These are phyloP conservation scores for Schrankia costaestrigalis DNA, from an alignment of 2,888 invertebrate species.

Conservation along the genomic window DNA sequence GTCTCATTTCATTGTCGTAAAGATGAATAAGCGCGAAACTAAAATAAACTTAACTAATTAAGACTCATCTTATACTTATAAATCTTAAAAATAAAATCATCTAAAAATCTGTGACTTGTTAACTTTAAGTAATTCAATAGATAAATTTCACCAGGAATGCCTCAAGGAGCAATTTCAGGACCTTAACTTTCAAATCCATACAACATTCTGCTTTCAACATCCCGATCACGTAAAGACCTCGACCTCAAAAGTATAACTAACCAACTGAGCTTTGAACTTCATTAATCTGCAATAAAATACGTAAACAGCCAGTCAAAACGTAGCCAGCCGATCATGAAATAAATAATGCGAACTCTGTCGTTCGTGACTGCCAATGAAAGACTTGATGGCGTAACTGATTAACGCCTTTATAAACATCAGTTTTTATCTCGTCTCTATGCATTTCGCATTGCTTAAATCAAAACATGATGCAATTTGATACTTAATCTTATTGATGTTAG, in stretches of 20 bases:
- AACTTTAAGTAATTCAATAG: too few relatives aligned
- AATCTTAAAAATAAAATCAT: too few relatives aligned
- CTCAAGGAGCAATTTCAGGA: background rate
- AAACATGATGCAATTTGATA: background rate
- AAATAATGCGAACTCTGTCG: slow-evolving; percentile 4
- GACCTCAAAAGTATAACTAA: slow-evolving; percentile 4
- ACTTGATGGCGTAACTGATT: slow-evolving; percentile 1
- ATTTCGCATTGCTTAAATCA: slow-evolving; percentile 7
- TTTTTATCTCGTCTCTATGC: slow-evolving; percentile 16
- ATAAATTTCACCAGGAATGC: background rate
- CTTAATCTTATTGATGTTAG: too few relatives aligned
- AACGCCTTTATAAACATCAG: background rate
- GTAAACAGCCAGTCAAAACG: slow-evolving; percentile 1
- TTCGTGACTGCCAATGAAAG: slow-evolving; percentile 18
- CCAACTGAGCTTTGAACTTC: too few relatives aligned
- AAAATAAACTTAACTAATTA: too few relatives aligned
- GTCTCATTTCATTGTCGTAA: too few relatives aligned
- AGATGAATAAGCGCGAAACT: too few relatives aligned
- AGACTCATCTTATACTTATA: too few relatives aligned
- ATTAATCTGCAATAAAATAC: background rate
- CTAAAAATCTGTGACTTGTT: too few relatives aligned
- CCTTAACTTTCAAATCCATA: too few relatives aligned
- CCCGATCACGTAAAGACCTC: slow-evolving; percentile 2
- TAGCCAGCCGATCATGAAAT: background rate
- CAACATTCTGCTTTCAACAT: too few relatives aligned